A percentile compares a stretch with the other conserved stretches of the same genome.
These are phyloP conservation scores for Rhea pennata DNA, from an alignment of 2,113 vertebrate species.

Conservation along the genomic window DNA sequence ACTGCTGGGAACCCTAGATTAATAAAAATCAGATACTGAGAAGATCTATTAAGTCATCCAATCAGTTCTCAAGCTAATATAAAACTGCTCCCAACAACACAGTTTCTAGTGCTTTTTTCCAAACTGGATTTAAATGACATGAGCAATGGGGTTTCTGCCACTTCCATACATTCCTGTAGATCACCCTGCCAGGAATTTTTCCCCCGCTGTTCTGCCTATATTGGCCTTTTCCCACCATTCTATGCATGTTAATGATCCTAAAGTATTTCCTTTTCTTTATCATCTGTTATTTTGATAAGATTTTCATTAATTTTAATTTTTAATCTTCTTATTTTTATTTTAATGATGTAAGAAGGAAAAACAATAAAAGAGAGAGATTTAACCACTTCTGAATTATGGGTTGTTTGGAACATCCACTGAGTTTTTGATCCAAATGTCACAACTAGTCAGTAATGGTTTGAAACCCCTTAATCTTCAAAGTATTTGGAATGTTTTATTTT, in stretches of 20 bases:
- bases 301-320: constrained; percentile 55
- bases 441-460: background rate
- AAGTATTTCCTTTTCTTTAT: constrained; percentile 58
- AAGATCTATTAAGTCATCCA: constrained; percentile 29
- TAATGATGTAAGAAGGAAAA: background rate
- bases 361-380: background rate
- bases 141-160: constrained; percentile 19
- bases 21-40: constrained; percentile 28
- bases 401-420: background rate
- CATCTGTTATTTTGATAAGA: constrained; percentile 52
- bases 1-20: constrained; percentile 3
- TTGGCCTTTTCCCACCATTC: constrained; percentile 35
- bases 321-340: background rate
- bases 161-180: background rate
- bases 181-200: constrained; percentile 5
- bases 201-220: background rate
- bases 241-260: constrained; percentile 4
- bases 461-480: background rate
- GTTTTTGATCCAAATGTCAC: background rate
- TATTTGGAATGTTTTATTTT: background rate
- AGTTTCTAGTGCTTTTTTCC: background rate
- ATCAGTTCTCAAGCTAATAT: background rate
- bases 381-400: background rate
- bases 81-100: background rate
- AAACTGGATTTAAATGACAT: constrained; percentile 11